Base-by-base conservation (phyloP, 2,888 invertebrate genomes). In the Herminia tarsipennalis region DNA sequence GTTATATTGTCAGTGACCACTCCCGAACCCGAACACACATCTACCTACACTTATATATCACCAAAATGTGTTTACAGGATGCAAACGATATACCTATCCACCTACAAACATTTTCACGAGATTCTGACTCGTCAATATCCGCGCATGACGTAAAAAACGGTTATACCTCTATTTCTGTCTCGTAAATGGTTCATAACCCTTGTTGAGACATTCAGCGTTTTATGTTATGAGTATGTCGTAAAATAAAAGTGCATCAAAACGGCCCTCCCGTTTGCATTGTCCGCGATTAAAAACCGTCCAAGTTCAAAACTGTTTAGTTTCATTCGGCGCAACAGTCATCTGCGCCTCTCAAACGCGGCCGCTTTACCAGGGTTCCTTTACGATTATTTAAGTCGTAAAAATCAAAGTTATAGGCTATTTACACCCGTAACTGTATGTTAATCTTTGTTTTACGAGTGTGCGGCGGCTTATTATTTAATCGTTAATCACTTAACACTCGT, bases 351-450 rank as follows among this genome's bases (percentile, higher is more conserved):
- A 40, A 78, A 85, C 70, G 75, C 61, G 64, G 85, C 60, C 78
- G 81, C 66, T 44, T 80, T 76, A 71, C 66, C 84, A 75, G 84
- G 88, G 88, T 85, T 88, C 90, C 86, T 92, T 92, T 92, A 92
- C 92, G 92, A 92, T 92, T 92, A 92, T 92, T 92, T 92, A n/a
- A 92, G 92, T 92, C 91, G 90, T 92, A 92, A 92, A 92, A 92
- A 92, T 92, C 92, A 92, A 92, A 92, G 92, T 92, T 90, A 92
- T 90, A 86, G 92, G 83, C 90, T 90, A 91, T 92, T 92, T 90
- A 89, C 89, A 87, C 73, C 81, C 82, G 88, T 89, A 87, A 91
- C 82, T 86, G 89, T 90, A 88, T 90, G 88, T 89, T 90, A 91
- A 91, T 90, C 88, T 89, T 87, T 89, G 88, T 91, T 90, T 90